Base-by-base conservation (phyloP, 2,888 invertebrate genomes). In the Tineola bisselliella region DNA sequence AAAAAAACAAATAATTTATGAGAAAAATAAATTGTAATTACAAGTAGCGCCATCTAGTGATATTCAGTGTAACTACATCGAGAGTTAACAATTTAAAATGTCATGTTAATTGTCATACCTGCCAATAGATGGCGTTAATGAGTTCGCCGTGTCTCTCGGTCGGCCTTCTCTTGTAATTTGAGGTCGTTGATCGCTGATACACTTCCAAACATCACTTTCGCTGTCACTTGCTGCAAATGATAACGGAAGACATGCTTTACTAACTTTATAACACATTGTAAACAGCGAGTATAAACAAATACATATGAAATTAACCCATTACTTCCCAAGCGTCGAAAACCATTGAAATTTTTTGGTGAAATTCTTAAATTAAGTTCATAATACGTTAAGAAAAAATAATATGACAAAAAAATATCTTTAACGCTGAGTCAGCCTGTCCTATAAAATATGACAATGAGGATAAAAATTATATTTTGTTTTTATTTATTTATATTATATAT, bases 141-240 rank as follows among this genome's bases (percentile, higher is more conserved):
- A 66, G 84, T 88, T 77, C 90, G 82, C 75, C 90, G 88, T 69
- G 84, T 89, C 69, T 90, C 90, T 67, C 90, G 86, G 70, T 91
- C 89, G 64, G 89, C 84, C 82, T 90, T 90, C 78, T 92, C 92
- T 72, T 91, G 91, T 75, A 91, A 90, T 70, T 92, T 91, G 74
- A 92, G 88, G 78, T 92, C 90, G 81, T 91, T 91, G 81, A 92
- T 92, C 72, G 92, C 90, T 65, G 91, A 89, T 73, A 92, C 91
- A 68, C 91, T 91, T 64, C 92, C 91, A 76, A 92, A 92, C 76
- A 92, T 89, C 65, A 92, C 91, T 84, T 92, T 92, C 75, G 92
- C 91, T 67, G 91, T 91, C 75, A 92, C 90, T 81, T 92, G 89
- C 77, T 87, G 86, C 70, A 70, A 71, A 48, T 17, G 10, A 48